Percentiles rank a stretch among this genome's conserved stretches.
Conservation (phyloP, 35 echinoderm and acorn worm species). For the Patiria miniata region DNA sequence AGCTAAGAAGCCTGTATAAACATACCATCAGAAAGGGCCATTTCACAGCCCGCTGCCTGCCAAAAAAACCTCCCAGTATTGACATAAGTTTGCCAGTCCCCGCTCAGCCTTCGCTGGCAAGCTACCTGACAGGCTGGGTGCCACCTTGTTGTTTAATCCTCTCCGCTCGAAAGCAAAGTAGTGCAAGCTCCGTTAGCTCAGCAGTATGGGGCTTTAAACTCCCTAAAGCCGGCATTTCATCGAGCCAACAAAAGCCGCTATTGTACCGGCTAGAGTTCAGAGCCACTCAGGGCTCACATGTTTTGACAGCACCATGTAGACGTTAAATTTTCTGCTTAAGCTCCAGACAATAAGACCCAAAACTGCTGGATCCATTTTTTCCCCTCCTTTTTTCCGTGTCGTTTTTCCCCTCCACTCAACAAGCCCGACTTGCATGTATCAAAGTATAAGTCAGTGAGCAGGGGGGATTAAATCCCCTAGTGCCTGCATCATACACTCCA, state of each 20-base stretch:
- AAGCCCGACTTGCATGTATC: slow-evolving; percentile 24
- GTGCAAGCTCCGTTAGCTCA: slow-evolving; percentile 5
- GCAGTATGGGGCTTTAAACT: slow-evolving; percentile 19
- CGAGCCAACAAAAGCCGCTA: slow-evolving; percentile 8
- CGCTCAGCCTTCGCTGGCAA: slow-evolving; percentile 16
- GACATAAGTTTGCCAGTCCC: slow-evolving; percentile 23
- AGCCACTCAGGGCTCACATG: not conserved
- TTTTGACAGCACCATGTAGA: slow-evolving; percentile 31
- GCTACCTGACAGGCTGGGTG: slow-evolving; percentile 7
- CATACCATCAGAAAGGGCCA: slow-evolving; percentile 12
- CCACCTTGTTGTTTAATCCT: slow-evolving; percentile 11
- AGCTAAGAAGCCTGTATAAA: slow-evolving; percentile 6
- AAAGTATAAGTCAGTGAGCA: slow-evolving; percentile 7
- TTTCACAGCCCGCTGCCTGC: slow-evolving; percentile 20
- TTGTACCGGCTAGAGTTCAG: slow-evolving; percentile 1
- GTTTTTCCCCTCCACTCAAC: not conserved
- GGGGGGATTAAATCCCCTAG: not conserved
- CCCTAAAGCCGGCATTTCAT: slow-evolving; percentile 27
- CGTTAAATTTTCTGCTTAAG: slow-evolving; percentile 25
- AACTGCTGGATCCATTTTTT: slow-evolving; percentile 2
- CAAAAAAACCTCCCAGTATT: not conserved
- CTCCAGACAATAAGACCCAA: slow-evolving; percentile 21
- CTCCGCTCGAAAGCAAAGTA: not conserved
- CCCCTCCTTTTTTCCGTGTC: not conserved
- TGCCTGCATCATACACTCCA: slow-evolving; percentile 15